These are phyloP conservation scores for Salvator merianae DNA, from an alignment of 2,113 vertebrate genomes.

Conservation along the genomic window DNA sequence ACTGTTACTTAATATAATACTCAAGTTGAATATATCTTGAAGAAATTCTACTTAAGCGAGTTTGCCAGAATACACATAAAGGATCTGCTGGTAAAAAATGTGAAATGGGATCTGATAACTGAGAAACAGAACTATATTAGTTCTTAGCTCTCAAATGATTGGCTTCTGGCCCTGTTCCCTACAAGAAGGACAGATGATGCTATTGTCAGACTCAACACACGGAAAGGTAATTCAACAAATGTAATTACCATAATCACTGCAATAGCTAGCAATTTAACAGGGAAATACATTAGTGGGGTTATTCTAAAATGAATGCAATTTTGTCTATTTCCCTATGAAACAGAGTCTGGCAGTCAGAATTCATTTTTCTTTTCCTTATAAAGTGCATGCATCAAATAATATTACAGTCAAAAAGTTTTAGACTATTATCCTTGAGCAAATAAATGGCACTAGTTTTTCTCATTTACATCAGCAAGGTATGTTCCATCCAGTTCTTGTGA, in stretches of 20 bases:
- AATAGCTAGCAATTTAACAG: conserved; percentile 19
- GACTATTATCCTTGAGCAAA: not conserved
- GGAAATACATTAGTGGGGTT: conserved; percentile 1
- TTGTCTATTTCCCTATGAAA: conserved; percentile 1
- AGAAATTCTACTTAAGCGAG: not conserved
- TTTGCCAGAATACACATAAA: conserved; percentile 5
- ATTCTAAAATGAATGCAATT: conserved; percentile 16
- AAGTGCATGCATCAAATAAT: not conserved
- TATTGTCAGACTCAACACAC: not conserved
- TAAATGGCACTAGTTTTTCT: not conserved
- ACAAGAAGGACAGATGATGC: conserved; percentile 5
- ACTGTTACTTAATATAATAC: not conserved
- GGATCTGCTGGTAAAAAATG: not conserved
- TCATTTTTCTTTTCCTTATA: not conserved
- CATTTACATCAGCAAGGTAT: not conserved
- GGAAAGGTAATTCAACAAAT: conserved; percentile 3
- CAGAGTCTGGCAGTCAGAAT: not conserved
- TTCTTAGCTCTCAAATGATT: not conserved
- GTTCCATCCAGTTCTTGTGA: not conserved
- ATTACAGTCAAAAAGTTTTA: not conserved
- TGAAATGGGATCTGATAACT: not conserved
- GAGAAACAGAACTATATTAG: not conserved
- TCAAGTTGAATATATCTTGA: conserved; percentile 20
- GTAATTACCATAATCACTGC: conserved; percentile 13
- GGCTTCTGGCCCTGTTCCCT: not conserved